phyloP scores from a whole-genome alignment of 2,113 vertebrate genomes.

The Alligator sinensis region DNA sequence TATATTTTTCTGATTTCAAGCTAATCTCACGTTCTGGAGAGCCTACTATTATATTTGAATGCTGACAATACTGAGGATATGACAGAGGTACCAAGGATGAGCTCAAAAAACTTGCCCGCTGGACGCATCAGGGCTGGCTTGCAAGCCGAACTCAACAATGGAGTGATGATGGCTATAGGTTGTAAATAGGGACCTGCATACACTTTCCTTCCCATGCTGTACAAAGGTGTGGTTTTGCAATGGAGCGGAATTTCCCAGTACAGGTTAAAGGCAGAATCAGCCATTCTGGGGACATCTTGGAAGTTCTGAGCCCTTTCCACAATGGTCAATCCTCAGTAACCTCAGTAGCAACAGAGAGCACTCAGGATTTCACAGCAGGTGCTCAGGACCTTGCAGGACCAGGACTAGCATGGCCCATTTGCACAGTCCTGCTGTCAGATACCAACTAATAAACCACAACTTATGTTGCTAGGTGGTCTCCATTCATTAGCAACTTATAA shows the following conservation, averaged over 20 bases:
- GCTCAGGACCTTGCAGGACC: background rate
- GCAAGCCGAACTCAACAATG: background rate
- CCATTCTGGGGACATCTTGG: background rate
- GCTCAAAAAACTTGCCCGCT: background rate
- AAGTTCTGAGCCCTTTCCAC: background rate
- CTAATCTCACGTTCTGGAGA: no score
- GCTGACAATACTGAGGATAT: no score
- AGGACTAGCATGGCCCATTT: background rate
- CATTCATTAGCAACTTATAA: background rate
- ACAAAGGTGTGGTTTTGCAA: conserved; percentile 1
- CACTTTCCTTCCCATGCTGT: background rate
- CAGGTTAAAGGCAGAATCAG: background rate
- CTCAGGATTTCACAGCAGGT: background rate
- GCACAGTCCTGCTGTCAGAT: background rate
- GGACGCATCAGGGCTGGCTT: background rate
- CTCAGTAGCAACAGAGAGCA: background rate
- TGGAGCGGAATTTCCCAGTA: background rate
- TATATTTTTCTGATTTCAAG: no score
- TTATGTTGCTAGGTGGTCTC: background rate
- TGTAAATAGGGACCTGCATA: background rate
- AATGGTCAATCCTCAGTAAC: background rate
- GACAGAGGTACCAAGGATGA: background rate
- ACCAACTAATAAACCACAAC: background rate
- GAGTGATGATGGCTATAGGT: background rate
- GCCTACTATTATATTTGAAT: no score